Percentiles rank a stretch among this genome's conserved stretches.
Evolutionary conservation across 2,113 vertebrate genomes (phyloP).

Genomic region (Eubucco bourcierii): DNA sequence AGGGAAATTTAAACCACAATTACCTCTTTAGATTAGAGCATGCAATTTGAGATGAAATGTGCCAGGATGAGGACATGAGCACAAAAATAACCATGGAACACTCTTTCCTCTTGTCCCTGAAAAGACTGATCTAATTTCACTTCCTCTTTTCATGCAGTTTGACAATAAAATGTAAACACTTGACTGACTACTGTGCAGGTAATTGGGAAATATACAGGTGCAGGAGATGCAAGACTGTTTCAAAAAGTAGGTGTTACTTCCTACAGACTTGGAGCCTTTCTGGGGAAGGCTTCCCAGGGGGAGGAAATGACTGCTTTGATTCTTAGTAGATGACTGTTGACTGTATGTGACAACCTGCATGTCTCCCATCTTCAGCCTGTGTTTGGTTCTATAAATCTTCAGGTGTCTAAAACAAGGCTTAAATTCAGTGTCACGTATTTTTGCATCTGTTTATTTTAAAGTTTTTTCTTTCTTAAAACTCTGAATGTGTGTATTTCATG

Average conservation of each 20-base stretch:
- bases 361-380: not conserved
- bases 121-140: not conserved
- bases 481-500: not conserved
- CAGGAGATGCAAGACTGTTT: not conserved
- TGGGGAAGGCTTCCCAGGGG: not conserved
- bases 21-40: too few relatives aligned
- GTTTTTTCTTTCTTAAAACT: not conserved
- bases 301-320: fast-evolving
- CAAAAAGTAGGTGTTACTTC: not conserved
- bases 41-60: too few relatives aligned
- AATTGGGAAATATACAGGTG: not conserved
- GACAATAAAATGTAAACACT: not conserved
- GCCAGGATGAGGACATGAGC: too few relatives aligned
- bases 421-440: not conserved
- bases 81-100: too few relatives aligned
- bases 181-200: not conserved
- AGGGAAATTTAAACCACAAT: too few relatives aligned
- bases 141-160: not conserved
- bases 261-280: not conserved
- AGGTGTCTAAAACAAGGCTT: not conserved
- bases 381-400: not conserved
- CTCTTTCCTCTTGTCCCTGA: not conserved
- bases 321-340: not conserved
- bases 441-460: not conserved
- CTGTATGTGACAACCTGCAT: not conserved